Conservation (phyloP, 2,888 invertebrate genomes). For the Calliphora vomitoria region DNA sequence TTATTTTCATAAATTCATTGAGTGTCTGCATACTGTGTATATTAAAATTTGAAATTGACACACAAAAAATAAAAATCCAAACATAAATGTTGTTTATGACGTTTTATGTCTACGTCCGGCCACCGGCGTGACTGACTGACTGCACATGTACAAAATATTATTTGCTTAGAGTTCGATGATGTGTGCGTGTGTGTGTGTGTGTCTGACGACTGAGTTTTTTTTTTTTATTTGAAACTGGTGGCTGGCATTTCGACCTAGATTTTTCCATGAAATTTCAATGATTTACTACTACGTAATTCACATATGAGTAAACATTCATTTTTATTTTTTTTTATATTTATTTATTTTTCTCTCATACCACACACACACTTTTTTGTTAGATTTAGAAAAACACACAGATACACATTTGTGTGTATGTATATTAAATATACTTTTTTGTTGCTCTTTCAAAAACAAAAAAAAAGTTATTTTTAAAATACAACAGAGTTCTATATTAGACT, state of each 20-base stretch:
- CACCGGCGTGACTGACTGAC: slow-evolving; percentile 39
- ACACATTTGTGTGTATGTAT: not conserved
- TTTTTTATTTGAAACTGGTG: slow-evolving; percentile 9
- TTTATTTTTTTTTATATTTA: slow-evolving; percentile 5
- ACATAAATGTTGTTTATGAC: slow-evolving; percentile 37
- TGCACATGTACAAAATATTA: slow-evolving; percentile 28
- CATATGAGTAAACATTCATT: slow-evolving; percentile 58
- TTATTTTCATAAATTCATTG: too few relatives aligned
- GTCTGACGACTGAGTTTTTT: not conserved
- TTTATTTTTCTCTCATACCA: not conserved
- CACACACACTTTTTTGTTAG: slow-evolving; percentile 27
- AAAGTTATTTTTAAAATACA: slow-evolving; percentile 14
- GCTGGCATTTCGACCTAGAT: slow-evolving; percentile 62
- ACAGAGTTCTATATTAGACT: slow-evolving; percentile 1
- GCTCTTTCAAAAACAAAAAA: slow-evolving; percentile 12
- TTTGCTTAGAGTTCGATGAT: slow-evolving; percentile 24
- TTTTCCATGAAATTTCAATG: slow-evolving; percentile 66
- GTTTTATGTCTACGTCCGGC: slow-evolving; percentile 55
- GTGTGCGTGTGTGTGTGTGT: slow-evolving; percentile 7
- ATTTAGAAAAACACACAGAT: not conserved
- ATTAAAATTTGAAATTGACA: slow-evolving; percentile 27
- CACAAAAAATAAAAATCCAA: not conserved
- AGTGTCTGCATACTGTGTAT: not conserved
- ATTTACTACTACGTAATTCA: slow-evolving; percentile 66
- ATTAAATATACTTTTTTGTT: not conserved